Evolutionary conservation across 2,113 vertebrate genomes (phyloP).

Genomic region (Progne subis): DNA sequence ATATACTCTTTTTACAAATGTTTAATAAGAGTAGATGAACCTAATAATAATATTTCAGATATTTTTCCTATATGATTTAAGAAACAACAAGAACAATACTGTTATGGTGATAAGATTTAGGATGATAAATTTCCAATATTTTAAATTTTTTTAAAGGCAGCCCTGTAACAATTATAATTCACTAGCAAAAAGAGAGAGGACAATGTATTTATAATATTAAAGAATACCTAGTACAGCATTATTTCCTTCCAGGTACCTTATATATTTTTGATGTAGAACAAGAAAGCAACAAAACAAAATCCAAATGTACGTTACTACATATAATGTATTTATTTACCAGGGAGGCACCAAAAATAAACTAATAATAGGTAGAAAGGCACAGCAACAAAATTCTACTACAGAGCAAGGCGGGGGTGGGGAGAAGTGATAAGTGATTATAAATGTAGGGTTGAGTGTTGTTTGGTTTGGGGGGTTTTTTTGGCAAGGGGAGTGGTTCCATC

Average conservation of each 20-base stretch:
- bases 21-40: background rate
- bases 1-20: background rate
- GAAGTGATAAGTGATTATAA: background rate
- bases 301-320: background rate
- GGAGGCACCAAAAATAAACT: background rate
- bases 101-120: background rate
- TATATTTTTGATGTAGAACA: background rate
- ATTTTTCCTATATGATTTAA: background rate
- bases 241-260: background rate
- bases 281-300: background rate
- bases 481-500: background rate
- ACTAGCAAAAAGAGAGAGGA: background rate
- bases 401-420: too few species aligned
- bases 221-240: background rate
- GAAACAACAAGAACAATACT: background rate
- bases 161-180: background rate
- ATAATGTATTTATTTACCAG: background rate
- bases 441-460: background rate
- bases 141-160: fast-evolving
- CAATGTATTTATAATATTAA: background rate
- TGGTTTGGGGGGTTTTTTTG: background rate
- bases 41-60: background rate
- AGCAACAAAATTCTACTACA: background rate
- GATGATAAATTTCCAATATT: background rate
- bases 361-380: background rate